Evolutionary conservation across 2,113 vertebrate species (phyloP).

Genomic region (Neodon shergylaensis): DNA sequence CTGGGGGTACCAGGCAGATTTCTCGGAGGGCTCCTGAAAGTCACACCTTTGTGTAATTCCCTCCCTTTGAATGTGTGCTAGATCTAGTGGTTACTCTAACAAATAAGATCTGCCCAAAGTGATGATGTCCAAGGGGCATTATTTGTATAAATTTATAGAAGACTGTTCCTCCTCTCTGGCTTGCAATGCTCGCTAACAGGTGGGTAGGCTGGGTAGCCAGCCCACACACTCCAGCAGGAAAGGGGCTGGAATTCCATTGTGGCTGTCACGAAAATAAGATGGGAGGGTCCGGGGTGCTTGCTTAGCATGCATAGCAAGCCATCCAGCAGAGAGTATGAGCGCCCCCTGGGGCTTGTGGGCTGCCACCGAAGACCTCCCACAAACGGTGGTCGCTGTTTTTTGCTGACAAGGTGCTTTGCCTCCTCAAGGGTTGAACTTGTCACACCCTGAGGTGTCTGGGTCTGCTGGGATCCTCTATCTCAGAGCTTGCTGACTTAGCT

Average conservation of each 20-base stretch:
- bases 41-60: background rate
- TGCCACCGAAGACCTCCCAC: background rate
- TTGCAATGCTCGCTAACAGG: background rate
- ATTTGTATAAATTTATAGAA: background rate
- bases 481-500: background rate
- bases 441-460: background rate
- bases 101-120: background rate
- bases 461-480: background rate
- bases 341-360: background rate
- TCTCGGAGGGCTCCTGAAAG: background rate
- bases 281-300: background rate
- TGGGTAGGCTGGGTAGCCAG: background rate
- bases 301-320: background rate
- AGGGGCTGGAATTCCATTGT: background rate
- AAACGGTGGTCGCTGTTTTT: background rate
- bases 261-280: background rate
- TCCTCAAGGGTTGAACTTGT: background rate
- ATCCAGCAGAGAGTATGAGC: background rate
- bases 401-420: slow-evolving; percentile 1
- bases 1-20: background rate
- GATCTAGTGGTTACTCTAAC: background rate
- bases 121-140: background rate
- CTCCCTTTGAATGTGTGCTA: background rate
- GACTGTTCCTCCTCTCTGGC: background rate
- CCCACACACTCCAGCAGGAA: background rate